Conservation (phyloP, 2,888 invertebrate species). For the Hyposoter dolosus region DNA sequence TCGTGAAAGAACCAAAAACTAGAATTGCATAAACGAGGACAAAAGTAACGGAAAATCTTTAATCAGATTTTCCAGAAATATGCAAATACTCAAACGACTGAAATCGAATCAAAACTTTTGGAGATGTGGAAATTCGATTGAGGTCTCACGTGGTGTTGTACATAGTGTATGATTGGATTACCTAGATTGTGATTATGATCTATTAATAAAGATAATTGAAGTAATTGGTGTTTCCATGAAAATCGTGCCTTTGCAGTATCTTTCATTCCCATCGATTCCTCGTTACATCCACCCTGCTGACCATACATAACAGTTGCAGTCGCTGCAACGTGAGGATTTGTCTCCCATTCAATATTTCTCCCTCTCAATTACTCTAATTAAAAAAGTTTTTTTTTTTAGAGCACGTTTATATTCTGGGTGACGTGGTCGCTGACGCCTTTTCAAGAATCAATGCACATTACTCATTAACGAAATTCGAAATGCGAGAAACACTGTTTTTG, state of each 20-base stretch:
- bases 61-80: not conserved
- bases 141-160: slow-evolving; percentile 70
- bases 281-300: not conserved
- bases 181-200: slow-evolving; percentile 72
- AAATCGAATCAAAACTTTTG: not conserved
- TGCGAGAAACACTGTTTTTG: not conserved
- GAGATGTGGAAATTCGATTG: not conserved
- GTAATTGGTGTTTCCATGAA: slow-evolving; percentile 59
- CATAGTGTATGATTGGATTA: slow-evolving; percentile 78
- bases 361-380: not conserved
- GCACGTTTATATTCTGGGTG: not conserved
- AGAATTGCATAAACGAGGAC: not conserved
- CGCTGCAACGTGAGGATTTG: not conserved
- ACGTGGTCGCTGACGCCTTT: not conserved
- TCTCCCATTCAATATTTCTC: not conserved
- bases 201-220: slow-evolving; percentile 63
- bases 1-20: slow-evolving; percentile 3
- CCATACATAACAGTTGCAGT: not conserved
- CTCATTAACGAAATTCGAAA: not conserved
- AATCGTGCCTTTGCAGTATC: not conserved
- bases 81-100: not conserved
- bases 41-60: slow-evolving; percentile 2
- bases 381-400: not conserved
- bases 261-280: slow-evolving; percentile 7
- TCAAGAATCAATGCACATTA: not conserved